A percentile compares a stretch with the other conserved stretches of the same genome.
Evolutionary conservation across 2,888 invertebrate species (phyloP).

Genomic region (Eudasyphora cyanicolor): DNA sequence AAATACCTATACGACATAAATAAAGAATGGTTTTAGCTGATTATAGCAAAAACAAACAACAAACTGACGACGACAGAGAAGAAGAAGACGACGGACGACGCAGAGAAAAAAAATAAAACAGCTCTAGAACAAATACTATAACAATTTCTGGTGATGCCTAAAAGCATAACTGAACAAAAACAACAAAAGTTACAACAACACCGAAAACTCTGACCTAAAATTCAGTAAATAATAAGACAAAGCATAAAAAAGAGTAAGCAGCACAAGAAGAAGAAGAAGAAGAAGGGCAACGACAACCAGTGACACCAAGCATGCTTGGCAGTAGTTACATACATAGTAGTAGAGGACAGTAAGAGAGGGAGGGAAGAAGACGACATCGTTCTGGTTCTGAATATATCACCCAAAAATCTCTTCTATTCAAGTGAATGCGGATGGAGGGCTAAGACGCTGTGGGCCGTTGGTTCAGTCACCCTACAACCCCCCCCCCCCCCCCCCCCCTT

Average conservation of each 20-base stretch:
- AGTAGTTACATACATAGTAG: too few species aligned
- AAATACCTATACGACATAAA: background rate
- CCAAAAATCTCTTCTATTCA: background rate
- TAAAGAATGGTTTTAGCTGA: conserved; percentile 26
- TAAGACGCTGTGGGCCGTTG: background rate
- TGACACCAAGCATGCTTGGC: background rate
- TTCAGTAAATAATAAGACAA: background rate
- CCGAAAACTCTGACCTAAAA: conserved; percentile 56
- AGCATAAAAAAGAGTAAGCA: background rate
- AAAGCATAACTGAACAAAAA: conserved; percentile 24
- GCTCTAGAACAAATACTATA: conserved; percentile 8
- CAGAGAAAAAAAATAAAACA: background rate
- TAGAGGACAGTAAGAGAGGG: too few species aligned
- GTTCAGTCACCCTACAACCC: background rate
- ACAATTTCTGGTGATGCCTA: conserved; percentile 22
- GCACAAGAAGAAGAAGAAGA: background rate
- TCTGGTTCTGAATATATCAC: too few species aligned
- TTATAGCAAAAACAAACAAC: conserved; percentile 10
- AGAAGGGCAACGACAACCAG: background rate
- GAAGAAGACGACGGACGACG: background rate
- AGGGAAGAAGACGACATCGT: too few species aligned
- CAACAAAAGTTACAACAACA: background rate
- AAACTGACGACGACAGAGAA: conserved; percentile 9
- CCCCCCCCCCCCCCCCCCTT: background rate
- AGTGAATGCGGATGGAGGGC: background rate